These are phyloP conservation scores for Ceratothoa steindachneri DNA, from an alignment of 2,888 invertebrate species.

Conservation along the genomic window DNA sequence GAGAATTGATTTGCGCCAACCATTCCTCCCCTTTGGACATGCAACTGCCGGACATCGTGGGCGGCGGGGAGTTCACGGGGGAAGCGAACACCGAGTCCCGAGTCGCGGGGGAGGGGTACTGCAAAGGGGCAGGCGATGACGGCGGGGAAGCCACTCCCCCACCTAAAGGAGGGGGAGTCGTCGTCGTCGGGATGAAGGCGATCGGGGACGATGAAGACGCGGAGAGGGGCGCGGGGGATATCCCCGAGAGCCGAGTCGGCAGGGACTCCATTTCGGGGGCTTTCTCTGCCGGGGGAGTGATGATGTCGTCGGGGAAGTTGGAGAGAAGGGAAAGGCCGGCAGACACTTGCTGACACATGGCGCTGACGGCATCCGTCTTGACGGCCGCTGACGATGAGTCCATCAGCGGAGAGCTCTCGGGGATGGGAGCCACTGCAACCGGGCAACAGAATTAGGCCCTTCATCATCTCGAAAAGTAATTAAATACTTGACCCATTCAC, in stretches of 20 bases:
- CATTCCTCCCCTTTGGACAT: slow-evolving; percentile 50
- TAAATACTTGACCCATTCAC: neutral
- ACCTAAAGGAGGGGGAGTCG: neutral
- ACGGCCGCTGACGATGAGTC: slow-evolving; percentile 59
- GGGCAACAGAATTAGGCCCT: slow-evolving; percentile 2
- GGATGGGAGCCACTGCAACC: slow-evolving; percentile 69
- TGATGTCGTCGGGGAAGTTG: slow-evolving; percentile 52
- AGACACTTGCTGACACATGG: slow-evolving; percentile 73
- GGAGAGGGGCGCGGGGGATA: neutral
- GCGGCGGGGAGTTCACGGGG: too few relatives aligned
- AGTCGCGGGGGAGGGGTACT: neutral
- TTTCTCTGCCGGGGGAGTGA: neutral
- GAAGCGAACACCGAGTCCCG: neutral
- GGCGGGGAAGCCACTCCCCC: slow-evolving; percentile 33
- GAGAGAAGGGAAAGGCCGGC: slow-evolving; percentile 68
- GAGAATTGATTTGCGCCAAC: slow-evolving; percentile 52
- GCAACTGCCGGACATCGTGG: neutral
- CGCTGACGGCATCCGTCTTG: slow-evolving; percentile 61
- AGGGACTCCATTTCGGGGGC: neutral
- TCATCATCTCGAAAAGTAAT: neutral
- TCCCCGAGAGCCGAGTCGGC: too few relatives aligned
- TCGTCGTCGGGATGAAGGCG: neutral
- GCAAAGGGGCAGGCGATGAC: neutral
- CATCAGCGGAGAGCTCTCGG: slow-evolving; percentile 65
- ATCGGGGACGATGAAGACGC: neutral